phyloP scores from a whole-genome alignment of 2,113 vertebrate genomes.

The Cettia cetti region DNA sequence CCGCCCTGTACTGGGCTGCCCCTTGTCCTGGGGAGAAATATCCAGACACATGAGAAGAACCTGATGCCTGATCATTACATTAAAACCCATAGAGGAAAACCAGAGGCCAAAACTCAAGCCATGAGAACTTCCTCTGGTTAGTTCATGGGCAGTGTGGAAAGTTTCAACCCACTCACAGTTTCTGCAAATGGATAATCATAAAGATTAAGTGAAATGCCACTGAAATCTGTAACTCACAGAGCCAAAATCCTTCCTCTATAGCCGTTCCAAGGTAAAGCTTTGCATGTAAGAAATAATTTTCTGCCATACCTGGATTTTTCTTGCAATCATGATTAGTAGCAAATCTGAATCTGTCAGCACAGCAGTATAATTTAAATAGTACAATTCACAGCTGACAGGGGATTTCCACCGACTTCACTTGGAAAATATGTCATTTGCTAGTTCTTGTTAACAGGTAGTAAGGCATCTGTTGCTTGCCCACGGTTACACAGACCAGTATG shows the following conservation, averaged over 20 bases:
- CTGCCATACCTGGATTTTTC: slow-evolving; percentile 32
- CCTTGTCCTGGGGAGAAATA: not conserved
- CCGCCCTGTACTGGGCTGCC: not conserved
- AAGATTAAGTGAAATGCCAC: slow-evolving; percentile 6
- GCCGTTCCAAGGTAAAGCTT: slow-evolving; percentile 32
- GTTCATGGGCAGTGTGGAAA: not conserved
- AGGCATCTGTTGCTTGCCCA: slow-evolving; percentile 42
- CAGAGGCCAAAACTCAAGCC: not conserved
- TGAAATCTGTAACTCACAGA: not conserved
- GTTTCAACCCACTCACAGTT: not conserved
- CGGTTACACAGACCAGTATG: not conserved
- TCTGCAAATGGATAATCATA: not conserved
- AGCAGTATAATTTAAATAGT: slow-evolving; percentile 60
- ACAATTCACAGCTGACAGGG: slow-evolving; percentile 59
- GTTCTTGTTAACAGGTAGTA: slow-evolving; percentile 46
- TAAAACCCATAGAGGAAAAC: not conserved
- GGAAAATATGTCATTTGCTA: slow-evolving; percentile 60
- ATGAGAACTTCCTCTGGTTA: not conserved
- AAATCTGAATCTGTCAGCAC: slow-evolving; percentile 62
- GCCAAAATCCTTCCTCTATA: slow-evolving; percentile 4
- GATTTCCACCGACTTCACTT: slow-evolving; percentile 56
- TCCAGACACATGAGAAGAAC: rapidly evolving
- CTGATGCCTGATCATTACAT: not conserved
- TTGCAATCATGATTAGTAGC: slow-evolving; percentile 37
- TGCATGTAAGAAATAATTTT: slow-evolving; percentile 33